Percentiles rank a stretch among this genome's conserved stretches.
Conservation (phyloP, 1,140 invertebrate species). For the Drosophila erecta region DNA sequence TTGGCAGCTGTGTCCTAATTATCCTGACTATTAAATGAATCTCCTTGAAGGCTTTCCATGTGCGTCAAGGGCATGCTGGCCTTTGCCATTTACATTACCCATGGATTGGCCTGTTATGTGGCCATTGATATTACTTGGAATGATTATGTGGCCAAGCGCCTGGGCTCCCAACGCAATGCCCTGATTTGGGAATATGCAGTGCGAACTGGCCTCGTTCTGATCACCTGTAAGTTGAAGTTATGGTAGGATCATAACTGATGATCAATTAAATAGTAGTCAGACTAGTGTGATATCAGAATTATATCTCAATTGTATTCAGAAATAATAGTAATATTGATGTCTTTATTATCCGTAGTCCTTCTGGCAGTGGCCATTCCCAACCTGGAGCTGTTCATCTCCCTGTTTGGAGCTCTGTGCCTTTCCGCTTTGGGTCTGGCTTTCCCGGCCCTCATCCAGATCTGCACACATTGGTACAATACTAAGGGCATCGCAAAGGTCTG, state of each 20-base stretch:
- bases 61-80: constrained; percentile 90
- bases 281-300: too few relatives aligned
- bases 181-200: constrained; percentile 89
- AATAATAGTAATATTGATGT: too few relatives aligned
- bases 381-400: constrained; percentile 94
- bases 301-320: too few relatives aligned
- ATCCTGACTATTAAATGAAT: background rate
- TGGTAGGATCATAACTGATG: too few relatives aligned
- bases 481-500: constrained; percentile 80
- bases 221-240: constrained; percentile 90
- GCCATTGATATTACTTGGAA: constrained; percentile 95
- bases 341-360: constrained; percentile 87
- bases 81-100: constrained; percentile 91
- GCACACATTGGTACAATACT: constrained; percentile 87
- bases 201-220: constrained; percentile 88
- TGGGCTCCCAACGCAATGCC: constrained; percentile 81
- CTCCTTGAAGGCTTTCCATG: constrained; percentile 87
- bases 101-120: constrained; percentile 94
- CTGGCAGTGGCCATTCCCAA: constrained; percentile 92
- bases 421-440: constrained; percentile 94
- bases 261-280: too few relatives aligned
- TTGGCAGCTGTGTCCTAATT: constrained; percentile 33
- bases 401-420: constrained; percentile 94
- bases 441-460: constrained; percentile 92
- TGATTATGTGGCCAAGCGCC: constrained; percentile 85